Evolutionary conservation across 2,888 invertebrate genomes (phyloP), one percentile per base, ranked within the genome.

Genomic region (Chydorus sphaericus): DNA sequence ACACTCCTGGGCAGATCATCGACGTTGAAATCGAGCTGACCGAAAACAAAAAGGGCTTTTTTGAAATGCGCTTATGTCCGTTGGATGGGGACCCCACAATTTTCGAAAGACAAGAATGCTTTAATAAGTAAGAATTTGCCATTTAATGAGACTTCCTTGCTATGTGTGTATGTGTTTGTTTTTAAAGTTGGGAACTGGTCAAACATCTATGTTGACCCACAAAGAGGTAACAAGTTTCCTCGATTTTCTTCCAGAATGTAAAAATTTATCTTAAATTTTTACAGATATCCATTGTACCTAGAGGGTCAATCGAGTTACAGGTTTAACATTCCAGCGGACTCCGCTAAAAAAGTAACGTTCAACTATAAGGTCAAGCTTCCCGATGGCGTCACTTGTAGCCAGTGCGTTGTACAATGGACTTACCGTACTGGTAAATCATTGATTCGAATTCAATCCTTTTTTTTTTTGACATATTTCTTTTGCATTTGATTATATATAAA

Each of bases 401-500:
- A 89, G 64, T 92, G 92, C 66, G 86, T 92, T 4, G 68, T 92
- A n/a, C 90, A 91, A 67, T 92, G 92, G 92, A 88, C 82, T 57
- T 92, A 91, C 68, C 85, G 82, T 62, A 89, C 91, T 57, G 85
- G 86, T 78, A 65, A 61, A 56, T n/a, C n/a, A n/a, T n/a, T n/a
- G n/a, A n/a, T n/a, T n/a, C n/a, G n/a, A n/a, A n/a, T n/a, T n/a
- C n/a, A n/a, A n/a, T n/a, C n/a, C n/a, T n/a, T n/a, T n/a, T n/a
- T n/a, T n/a, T n/a, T n/a, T n/a, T n/a, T n/a, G n/a, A n/a, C n/a
- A n/a, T n/a, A n/a, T n/a, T n/a, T n/a, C n/a, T n/a, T n/a, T n/a
- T n/a, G n/a, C n/a, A n/a, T n/a, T 44, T 44, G 20, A 14, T 38
- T 16, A 37, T 10, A 4, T 23, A n/a, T 18, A 11, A 11, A 26